Evolutionary conservation across 2,113 vertebrate species (phyloP).

Genomic region (Mormoops blainvillei): DNA sequence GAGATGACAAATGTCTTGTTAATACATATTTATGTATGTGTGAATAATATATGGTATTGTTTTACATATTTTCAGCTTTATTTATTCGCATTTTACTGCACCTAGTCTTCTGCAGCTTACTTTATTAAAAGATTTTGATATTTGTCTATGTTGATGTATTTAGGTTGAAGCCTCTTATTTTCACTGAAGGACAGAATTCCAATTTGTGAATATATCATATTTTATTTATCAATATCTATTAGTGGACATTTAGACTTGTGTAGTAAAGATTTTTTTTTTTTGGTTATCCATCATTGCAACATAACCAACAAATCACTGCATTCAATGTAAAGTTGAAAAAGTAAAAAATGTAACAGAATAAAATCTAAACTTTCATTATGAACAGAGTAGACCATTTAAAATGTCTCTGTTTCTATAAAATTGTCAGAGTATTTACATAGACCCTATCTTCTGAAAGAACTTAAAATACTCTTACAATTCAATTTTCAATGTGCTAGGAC

Average conservation of each 20-base stretch:
- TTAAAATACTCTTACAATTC: constrained; percentile 19
- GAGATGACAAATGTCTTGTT: not conserved
- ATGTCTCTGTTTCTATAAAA: constrained; percentile 14
- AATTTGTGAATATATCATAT: not conserved
- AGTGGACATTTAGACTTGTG: not conserved
- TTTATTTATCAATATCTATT: not conserved
- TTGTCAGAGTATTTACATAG: not conserved
- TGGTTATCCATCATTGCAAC: not conserved
- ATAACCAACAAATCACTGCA: not conserved
- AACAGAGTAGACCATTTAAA: not conserved
- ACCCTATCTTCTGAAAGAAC: not conserved
- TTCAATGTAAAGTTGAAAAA: not conserved
- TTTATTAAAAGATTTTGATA: not conserved
- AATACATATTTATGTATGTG: not conserved
- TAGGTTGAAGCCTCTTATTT: not conserved
- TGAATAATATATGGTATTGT: not conserved
- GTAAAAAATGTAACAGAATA: not conserved
- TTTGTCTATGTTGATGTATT: not conserved
- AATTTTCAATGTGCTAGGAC: not conserved
- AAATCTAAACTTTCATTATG: not conserved
- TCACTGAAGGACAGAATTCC: not conserved
- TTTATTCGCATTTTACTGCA: not conserved
- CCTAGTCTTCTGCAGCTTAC: not conserved
- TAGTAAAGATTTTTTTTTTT: not conserved
- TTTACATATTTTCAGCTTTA: constrained; percentile 17